Base-by-base conservation (phyloP, 2,797 vertebrate genomes). In the Malacoraja senta region DNA sequence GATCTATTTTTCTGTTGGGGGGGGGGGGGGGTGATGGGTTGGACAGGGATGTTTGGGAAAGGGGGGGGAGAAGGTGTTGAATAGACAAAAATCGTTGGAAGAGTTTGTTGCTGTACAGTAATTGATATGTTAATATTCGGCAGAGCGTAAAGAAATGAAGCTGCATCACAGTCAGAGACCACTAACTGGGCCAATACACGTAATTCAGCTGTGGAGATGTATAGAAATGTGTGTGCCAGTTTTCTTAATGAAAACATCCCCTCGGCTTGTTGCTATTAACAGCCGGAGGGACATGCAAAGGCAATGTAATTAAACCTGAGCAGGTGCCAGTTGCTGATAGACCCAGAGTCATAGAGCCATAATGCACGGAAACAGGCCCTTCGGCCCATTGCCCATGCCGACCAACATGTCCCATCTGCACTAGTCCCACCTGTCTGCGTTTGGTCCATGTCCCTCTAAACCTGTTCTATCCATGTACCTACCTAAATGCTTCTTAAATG, bases 61-160 rank as follows among this genome's bases (percentile, higher is more conserved):
- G 44, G n/a, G n/a, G 29, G 68, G n/a, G 68, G 63, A n/a, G 63
- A 63, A 13, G 0, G 58, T 88, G 61, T 21, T 63, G 0, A 68
- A 68, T 32, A 68, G 58, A 88, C 63, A 88, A 32, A 29, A 68
- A 32, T 17, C 17, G 3, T 63, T 68, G n/a, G 61, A 88, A 21
- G 35, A 19, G n/a, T 32, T 88, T 19, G n/a, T 68, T 3, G 61
- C n/a, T 68, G 61, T 74, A 71, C 68, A 71, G 68, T 86, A 68
- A 88, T 88, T 88, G 63, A 88, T 88, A 88, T 88, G 84, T 35
- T 88, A 88, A 88, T 68, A 63, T n/a, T 68, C n/a, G 35, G 84
- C 84, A 88, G 63, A 1, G 21, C 84, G 21, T 88, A 88, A 88
- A 88, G 61, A 88, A 88, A 88, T 88, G 58, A 88, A n/a, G 84